A percentile compares a stretch with the other conserved stretches of the same genome.
Evolutionary conservation across 2,113 vertebrate genomes (phyloP).

Genomic region (Phrynosoma platyrhinos): DNA sequence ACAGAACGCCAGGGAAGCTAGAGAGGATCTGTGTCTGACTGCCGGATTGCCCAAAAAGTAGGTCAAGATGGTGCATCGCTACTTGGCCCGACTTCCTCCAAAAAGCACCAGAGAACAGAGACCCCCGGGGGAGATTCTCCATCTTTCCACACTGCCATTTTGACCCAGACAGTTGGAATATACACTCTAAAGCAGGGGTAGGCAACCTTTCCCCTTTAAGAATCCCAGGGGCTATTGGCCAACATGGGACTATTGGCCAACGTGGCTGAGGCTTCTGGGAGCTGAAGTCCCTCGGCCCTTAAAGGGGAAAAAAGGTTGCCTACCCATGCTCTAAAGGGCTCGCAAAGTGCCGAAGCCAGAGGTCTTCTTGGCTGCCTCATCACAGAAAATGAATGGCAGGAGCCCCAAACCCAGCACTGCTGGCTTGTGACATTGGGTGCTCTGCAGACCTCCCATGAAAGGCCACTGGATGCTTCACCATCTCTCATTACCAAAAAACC

Average conservation of each 20-base stretch:
- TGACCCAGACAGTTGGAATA: background rate
- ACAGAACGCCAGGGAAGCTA: conserved; percentile 24
- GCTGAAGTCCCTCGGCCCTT: too few relatives aligned
- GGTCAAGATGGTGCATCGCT: conserved; percentile 49
- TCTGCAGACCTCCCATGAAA: background rate
- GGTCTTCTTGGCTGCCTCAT: background rate
- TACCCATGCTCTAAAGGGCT: background rate
- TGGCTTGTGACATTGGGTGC: background rate
- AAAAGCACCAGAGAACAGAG: background rate
- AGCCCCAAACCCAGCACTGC: background rate
- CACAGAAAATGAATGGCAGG: background rate
- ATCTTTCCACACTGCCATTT: background rate
- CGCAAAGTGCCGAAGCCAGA: background rate
- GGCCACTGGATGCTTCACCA: background rate
- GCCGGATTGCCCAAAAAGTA: conserved; percentile 49
- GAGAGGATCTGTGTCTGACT: conserved; percentile 33
- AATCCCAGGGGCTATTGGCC: too few relatives aligned
- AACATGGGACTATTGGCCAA: too few relatives aligned
- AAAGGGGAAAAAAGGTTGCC: too few relatives aligned
- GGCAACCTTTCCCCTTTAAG: too few relatives aligned
- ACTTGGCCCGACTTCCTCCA: conserved; percentile 35
- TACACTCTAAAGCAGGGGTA: background rate
- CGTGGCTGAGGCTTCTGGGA: too few relatives aligned
- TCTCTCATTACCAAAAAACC: background rate
- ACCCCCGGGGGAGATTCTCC: background rate